Percentiles rank a stretch among this genome's conserved stretches.
Conservation (phyloP, 2,888 invertebrate species). For the Cephus runcator region DNA sequence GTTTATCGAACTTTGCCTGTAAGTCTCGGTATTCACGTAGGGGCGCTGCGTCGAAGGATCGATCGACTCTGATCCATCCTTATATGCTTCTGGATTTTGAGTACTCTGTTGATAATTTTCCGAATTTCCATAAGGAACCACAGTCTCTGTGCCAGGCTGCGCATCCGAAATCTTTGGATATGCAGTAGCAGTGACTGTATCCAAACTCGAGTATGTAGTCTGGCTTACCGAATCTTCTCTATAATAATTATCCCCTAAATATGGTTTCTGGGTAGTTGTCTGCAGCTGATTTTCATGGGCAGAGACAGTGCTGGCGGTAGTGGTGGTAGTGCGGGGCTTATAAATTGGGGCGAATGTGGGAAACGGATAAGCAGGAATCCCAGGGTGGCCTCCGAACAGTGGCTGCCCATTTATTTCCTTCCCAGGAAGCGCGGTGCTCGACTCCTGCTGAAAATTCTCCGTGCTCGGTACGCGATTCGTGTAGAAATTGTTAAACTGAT, state of each 20-base stretch:
- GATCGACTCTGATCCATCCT: neutral
- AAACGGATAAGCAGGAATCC: conserved; percentile 48
- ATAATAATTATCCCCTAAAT: conserved; percentile 34
- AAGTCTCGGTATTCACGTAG: conserved; percentile 30
- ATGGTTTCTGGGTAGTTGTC: conserved; percentile 32
- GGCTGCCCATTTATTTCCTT: conserved; percentile 63
- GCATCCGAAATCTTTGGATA: conserved; percentile 33
- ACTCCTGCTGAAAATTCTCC: conserved; percentile 17
- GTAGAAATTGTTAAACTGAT: conserved; percentile 46
- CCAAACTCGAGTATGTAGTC: conserved; percentile 33
- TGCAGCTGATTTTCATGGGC: conserved; percentile 16
- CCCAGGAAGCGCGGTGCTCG: conserved; percentile 33
- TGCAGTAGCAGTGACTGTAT: conserved; percentile 31
- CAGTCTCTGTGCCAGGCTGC: conserved; percentile 10
- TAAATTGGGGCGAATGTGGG: conserved; percentile 52
- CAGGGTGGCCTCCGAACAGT: conserved; percentile 42
- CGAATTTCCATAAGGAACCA: conserved; percentile 17
- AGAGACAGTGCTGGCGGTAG: neutral
- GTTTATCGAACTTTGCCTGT: conserved; percentile 22
- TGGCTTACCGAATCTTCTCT: conserved; percentile 23
- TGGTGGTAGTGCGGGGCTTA: conserved; percentile 42
- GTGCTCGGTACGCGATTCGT: conserved; percentile 30
- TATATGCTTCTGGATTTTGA: neutral
- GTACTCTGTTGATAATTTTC: conserved; percentile 24
- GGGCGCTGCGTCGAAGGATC: conserved; percentile 14